phyloP scores from a whole-genome alignment of 2,888 invertebrate genomes.

The Lycophotia porphyrea region DNA sequence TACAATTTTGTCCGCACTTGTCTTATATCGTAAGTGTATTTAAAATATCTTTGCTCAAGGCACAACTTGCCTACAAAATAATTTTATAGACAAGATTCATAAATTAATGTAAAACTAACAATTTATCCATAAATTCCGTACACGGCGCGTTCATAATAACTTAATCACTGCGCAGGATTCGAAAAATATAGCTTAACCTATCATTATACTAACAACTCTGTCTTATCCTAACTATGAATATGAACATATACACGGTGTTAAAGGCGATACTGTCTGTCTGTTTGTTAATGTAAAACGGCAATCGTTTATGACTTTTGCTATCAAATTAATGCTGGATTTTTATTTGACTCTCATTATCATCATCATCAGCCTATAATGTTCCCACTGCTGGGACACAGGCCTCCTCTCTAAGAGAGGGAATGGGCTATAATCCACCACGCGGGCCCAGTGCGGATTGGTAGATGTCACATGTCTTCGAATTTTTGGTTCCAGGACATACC shows the following conservation, averaged over 20 bases:
- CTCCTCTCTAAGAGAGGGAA: too few relatives aligned
- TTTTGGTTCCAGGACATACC: too few relatives aligned
- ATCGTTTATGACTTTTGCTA: neutral
- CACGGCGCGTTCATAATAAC: slow-evolving; percentile 57
- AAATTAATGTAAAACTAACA: slow-evolving; percentile 60
- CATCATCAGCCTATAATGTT: too few relatives aligned
- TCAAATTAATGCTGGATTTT: neutral
- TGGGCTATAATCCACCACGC: too few relatives aligned
- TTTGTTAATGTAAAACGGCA: neutral
- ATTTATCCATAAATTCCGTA: slow-evolving; percentile 63
- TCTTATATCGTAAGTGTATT: neutral
- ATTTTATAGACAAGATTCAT: slow-evolving; percentile 51
- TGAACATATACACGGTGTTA: slow-evolving; percentile 9
- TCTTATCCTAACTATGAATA: slow-evolving; percentile 42
- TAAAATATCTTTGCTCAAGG: slow-evolving; percentile 2
- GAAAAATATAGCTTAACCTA: slow-evolving; percentile 56
- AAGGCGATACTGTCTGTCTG: slow-evolving; percentile 26
- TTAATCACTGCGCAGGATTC: slow-evolving; percentile 63
- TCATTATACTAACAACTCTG: slow-evolving; percentile 56
- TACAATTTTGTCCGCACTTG: neutral
- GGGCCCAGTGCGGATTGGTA: too few relatives aligned
- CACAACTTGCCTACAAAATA: slow-evolving; percentile 30
- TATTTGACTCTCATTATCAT: neutral
- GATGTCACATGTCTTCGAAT: too few relatives aligned
- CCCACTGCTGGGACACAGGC: too few relatives aligned